Evolutionary conservation across 2,888 invertebrate species (phyloP).

Genomic region (Drosophila sordidapex): DNA sequence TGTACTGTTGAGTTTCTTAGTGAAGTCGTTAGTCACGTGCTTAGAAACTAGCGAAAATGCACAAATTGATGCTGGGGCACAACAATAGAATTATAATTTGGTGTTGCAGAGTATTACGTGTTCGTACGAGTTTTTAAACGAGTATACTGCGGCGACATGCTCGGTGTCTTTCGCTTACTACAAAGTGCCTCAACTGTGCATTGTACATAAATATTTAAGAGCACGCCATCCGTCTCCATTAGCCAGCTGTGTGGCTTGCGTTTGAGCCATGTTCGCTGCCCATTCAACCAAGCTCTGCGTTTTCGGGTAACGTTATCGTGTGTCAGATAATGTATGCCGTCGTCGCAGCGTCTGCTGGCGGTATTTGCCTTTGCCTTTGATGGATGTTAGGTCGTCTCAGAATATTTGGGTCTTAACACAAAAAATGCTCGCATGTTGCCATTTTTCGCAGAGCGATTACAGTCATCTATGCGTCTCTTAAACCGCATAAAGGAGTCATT

Average conservation of each 20-base stretch:
- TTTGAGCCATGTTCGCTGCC: constrained; percentile 8
- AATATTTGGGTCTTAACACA: constrained; percentile 5
- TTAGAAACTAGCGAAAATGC: constrained; percentile 10
- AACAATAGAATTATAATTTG: constrained; percentile 47
- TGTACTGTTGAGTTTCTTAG: not conserved
- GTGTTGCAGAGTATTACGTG: constrained; percentile 21
- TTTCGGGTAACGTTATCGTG: constrained; percentile 44
- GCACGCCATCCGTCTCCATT: constrained; percentile 70
- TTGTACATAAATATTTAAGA: constrained; percentile 61
- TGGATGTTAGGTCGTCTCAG: constrained; percentile 38
- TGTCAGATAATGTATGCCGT: constrained; percentile 55
- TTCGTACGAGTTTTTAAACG: constrained; percentile 39
- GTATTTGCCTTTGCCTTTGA: constrained; percentile 42
- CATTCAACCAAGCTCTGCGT: constrained; percentile 38
- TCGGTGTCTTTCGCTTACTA: constrained; percentile 32
- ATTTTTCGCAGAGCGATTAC: constrained; percentile 62
- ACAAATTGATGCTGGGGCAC: constrained; percentile 9
- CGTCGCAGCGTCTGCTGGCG: constrained; percentile 12
- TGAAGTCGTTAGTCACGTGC: not conserved
- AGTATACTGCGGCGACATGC: constrained; percentile 20
- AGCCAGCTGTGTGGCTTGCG: constrained; percentile 48
- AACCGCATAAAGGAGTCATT: constrained; percentile 62
- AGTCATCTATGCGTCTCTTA: constrained; percentile 58
- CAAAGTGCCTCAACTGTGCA: constrained; percentile 51
- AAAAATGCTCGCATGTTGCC: constrained; percentile 42